Evolutionary conservation across 2,888 invertebrate genomes (phyloP), one percentile per base, ranked within the genome.

Genomic region (Hybos culiciformis): DNA sequence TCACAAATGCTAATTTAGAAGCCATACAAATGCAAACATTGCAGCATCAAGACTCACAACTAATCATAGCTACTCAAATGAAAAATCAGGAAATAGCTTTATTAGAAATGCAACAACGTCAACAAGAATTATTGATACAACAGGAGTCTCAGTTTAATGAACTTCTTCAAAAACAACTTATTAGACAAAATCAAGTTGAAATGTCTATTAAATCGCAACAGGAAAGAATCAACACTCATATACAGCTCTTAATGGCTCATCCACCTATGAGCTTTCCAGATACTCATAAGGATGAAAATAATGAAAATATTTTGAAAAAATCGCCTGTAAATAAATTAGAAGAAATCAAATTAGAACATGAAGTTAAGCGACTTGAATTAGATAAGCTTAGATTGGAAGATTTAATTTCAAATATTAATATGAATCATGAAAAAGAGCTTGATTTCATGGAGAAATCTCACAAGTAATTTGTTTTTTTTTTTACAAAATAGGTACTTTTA

Each of bases 341-440:
- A 3, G 8, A 18, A 31, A 26, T 62, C 21, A 55, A 59, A 41
- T 46, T 58, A 15, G 59, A 61, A 42, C 54, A 58, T 1, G 62
- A 65, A 26, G 55, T 57, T 2, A 66, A 62, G 45, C 56, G 62
- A 0, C 52, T 64, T 15, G 52, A 60, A 39, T 50, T 66, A 26
- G 66, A 67, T 37, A 66, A 65, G 44, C 46, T 60, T n/a, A 55
- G 66, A 2, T 49, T 67, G 29, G 67, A 67, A 43, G 66, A 67
- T 46, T 48, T 65, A 32, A 51, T 65, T 38, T 57, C 63, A 36
- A 65, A 60, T 42, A 58, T 66, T 42, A 62, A 60, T 43, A 55
- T 56, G 5, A 64, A 65, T 51, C 62, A 65, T 46, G 67, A 66
- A 38, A 61, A 59, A 33, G 67, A 67, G 48, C 58, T 67, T n/a